Percentiles rank a stretch among this genome's conserved stretches.
Evolutionary conservation across 23 tunicate species (phyloP).

Genomic region (Phallusia fumigata): DNA sequence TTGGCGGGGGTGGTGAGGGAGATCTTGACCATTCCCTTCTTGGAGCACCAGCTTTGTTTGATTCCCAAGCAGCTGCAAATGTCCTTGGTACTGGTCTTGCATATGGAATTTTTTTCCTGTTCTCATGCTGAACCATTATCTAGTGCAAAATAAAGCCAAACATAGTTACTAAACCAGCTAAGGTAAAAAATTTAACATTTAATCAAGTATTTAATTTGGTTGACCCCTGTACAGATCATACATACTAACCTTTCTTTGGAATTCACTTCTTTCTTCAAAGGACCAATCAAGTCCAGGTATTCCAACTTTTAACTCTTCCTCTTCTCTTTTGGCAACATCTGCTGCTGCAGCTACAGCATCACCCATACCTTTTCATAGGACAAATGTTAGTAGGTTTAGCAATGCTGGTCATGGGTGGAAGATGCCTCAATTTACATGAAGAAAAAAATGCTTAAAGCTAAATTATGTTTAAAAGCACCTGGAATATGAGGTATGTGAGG

Average conservation of each 20-base stretch:
- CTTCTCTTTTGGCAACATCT: conserved; percentile 75
- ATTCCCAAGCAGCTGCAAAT: conserved; percentile 97
- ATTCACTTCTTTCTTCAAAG: conserved; percentile 83
- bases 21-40: conserved; percentile 47
- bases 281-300: conserved; percentile 95
- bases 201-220: not conserved
- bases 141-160: not conserved
- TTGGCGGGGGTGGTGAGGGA: conserved; percentile 57
- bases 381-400: not conserved
- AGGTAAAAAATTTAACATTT: not conserved
- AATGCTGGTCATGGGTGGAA: not conserved
- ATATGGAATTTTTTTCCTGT: conserved; percentile 77
- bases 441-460: not conserved
- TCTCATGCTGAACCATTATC: conserved; percentile 41
- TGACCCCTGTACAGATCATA: too few relatives aligned
- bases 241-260: conserved; percentile 74
- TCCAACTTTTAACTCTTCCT: conserved; percentile 57
- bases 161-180: not conserved
- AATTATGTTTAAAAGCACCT: conserved; percentile 27
- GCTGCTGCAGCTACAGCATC: conserved; percentile 83
- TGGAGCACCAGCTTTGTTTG: conserved; percentile 80
- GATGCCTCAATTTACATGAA: not conserved
- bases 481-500: conserved; percentile 48
- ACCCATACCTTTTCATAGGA: conserved; percentile 70
- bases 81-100: conserved; percentile 94